phyloP scores from a whole-genome alignment of 2,888 invertebrate genomes.

The Apamea anceps region DNA sequence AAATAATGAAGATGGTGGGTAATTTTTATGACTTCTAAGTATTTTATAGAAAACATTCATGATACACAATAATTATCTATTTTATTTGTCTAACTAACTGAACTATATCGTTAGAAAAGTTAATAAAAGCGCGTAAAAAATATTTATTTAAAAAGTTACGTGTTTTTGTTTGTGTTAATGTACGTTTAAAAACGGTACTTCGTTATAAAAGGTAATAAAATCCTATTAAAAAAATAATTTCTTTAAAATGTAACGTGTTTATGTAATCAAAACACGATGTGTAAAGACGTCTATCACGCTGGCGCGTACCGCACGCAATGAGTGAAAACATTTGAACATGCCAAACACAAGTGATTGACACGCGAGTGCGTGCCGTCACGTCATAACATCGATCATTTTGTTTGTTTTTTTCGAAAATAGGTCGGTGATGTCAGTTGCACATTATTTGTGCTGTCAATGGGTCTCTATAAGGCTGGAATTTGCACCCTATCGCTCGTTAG shows the following conservation, averaged over 20 bases:
- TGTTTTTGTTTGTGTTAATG: not conserved
- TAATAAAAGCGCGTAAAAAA: not conserved
- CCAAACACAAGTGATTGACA: constrained; percentile 47
- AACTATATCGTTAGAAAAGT: not conserved
- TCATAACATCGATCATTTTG: constrained; percentile 26
- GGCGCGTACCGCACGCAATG: constrained; percentile 11
- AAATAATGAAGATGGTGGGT: too few species aligned
- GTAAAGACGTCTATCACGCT: constrained; percentile 26
- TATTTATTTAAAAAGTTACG: not conserved
- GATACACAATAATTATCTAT: not conserved
- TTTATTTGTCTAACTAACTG: not conserved
- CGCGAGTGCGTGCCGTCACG: constrained; percentile 16
- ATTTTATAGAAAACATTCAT: not conserved
- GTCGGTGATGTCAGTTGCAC: not conserved
- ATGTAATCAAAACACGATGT: constrained; percentile 24
- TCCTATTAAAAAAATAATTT: constrained; percentile 1
- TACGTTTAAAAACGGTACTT: not conserved
- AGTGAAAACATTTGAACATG: constrained; percentile 36
- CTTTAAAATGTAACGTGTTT: constrained; percentile 1
- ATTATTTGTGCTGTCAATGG: not conserved
- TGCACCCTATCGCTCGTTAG: not conserved
- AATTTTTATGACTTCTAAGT: not conserved
- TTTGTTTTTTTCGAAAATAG: constrained; percentile 13
- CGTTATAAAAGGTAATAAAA: constrained; percentile 7
- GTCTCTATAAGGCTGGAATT: not conserved